A percentile compares a stretch with the other conserved stretches of the same genome.
phyloP scores from a whole-genome alignment of 2,797 vertebrate species.

The Vultur gryphus region DNA sequence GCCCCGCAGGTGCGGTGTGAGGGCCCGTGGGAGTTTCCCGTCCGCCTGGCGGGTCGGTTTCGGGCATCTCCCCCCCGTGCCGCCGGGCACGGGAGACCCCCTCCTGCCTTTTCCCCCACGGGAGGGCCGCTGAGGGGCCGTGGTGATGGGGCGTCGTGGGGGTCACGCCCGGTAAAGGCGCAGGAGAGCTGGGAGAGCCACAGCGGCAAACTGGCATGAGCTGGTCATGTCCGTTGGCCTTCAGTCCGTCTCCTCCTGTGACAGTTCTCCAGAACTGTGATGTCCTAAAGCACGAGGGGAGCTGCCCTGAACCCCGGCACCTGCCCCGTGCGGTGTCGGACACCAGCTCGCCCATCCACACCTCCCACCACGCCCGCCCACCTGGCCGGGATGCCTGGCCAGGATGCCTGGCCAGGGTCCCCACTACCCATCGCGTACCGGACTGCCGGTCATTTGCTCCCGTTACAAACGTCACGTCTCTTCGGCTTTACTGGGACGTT shows the following conservation, averaged over 20 bases:
- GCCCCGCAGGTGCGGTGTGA: background rate
- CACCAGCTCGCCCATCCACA: too few relatives aligned
- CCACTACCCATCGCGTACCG: accelerated
- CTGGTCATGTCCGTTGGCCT: accelerated
- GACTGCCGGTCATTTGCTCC: accelerated
- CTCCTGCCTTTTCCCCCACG: accelerated
- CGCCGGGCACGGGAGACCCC: background rate
- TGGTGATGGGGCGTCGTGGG: background rate
- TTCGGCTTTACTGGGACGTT: background rate
- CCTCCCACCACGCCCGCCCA: background rate
- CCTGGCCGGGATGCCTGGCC: too few relatives aligned
- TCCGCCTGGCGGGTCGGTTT: background rate
- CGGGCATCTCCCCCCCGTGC: background rate
- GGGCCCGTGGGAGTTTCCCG: background rate
- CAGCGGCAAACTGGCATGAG: background rate
- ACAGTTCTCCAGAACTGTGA: accelerated
- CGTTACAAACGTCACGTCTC: background rate
- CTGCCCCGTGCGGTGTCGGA: accelerated
- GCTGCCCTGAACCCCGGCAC: background rate
- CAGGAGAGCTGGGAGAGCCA: background rate
- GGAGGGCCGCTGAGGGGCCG: background rate
- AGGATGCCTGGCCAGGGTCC: background rate
- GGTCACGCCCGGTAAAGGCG: background rate
- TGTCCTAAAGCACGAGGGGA: background rate
- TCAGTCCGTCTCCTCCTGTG: background rate